Conservation (phyloP, 1,140 invertebrate genomes). For the Pinna nobilis region DNA sequence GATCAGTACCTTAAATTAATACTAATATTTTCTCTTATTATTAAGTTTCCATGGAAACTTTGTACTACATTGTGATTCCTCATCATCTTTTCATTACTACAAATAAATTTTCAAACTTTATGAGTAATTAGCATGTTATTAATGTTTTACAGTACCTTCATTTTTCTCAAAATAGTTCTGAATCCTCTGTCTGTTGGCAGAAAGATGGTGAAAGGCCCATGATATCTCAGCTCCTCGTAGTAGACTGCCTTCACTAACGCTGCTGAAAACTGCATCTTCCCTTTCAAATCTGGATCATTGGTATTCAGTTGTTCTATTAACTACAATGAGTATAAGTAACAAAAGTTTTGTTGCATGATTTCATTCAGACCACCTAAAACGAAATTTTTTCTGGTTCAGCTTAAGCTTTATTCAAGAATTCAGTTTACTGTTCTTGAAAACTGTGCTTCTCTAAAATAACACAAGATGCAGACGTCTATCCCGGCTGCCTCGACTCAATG, state of each 20-base stretch:
- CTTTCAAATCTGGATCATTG: constrained; percentile 34
- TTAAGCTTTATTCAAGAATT: not conserved
- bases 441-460: not conserved
- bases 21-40: no score
- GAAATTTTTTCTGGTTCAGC: not conserved
- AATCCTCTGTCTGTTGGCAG: constrained; percentile 54
- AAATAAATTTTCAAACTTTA: not conserved
- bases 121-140: not conserved
- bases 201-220: constrained; percentile 67
- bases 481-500: no score
- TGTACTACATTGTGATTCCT: not conserved
- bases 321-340: constrained; percentile 30
- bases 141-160: no score
- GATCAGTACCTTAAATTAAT: no score
- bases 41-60: no score
- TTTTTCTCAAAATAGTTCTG: constrained; percentile 34
- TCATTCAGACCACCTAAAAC: not conserved
- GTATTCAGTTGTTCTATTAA: constrained; percentile 46
- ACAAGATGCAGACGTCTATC: no score
- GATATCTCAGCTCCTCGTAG: constrained; percentile 42
- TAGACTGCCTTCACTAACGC: constrained; percentile 48
- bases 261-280: constrained; percentile 39
- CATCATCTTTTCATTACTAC: not conserved
- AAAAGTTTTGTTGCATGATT: not conserved
- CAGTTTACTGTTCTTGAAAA: not conserved